A percentile compares a stretch with the other conserved stretches of the same genome.
Evolutionary conservation across 2,888 invertebrate species (phyloP).

Genomic region (Elgonia sp.): DNA sequence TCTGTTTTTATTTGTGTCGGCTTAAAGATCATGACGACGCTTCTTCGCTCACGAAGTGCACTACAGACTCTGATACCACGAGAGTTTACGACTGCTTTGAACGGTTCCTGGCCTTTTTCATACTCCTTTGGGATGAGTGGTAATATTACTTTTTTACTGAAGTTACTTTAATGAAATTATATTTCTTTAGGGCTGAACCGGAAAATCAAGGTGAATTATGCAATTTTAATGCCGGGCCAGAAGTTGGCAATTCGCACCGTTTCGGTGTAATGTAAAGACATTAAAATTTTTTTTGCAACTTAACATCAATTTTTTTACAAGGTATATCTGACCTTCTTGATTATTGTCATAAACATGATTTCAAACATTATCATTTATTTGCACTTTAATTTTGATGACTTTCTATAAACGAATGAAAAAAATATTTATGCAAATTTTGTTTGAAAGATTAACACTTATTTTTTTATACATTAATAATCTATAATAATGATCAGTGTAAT

Average conservation of each 20-base stretch:
- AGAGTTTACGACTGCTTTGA: constrained; percentile 52
- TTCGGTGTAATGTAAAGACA: constrained; percentile 38
- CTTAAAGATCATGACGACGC: constrained; percentile 33
- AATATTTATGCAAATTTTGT: not conserved
- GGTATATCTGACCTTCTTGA: too few relatives aligned
- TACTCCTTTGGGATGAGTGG: not conserved
- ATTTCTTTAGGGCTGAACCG: constrained; percentile 23
- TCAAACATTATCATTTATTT: too few relatives aligned
- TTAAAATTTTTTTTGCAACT: not conserved
- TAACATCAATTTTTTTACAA: too few relatives aligned
- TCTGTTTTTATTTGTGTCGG: constrained; percentile 53
- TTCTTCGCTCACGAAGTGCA: constrained; percentile 36
- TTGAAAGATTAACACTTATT: too few relatives aligned
- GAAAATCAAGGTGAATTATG: constrained; percentile 42
- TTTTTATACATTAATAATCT: too few relatives aligned
- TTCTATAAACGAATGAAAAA: not conserved
- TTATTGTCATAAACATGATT: too few relatives aligned
- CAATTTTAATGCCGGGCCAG: constrained; percentile 30
- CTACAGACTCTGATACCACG: constrained; percentile 29
- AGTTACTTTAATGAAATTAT: constrained; percentile 49
- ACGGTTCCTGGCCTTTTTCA: constrained; percentile 7
- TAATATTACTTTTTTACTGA: constrained; percentile 30
- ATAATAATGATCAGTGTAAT: too few relatives aligned
- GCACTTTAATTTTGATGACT: too few relatives aligned
- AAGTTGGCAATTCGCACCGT: constrained; percentile 32